phyloP scores from a whole-genome alignment of 1,140 invertebrate genomes.

The Yoshiicerus persimilis region DNA sequence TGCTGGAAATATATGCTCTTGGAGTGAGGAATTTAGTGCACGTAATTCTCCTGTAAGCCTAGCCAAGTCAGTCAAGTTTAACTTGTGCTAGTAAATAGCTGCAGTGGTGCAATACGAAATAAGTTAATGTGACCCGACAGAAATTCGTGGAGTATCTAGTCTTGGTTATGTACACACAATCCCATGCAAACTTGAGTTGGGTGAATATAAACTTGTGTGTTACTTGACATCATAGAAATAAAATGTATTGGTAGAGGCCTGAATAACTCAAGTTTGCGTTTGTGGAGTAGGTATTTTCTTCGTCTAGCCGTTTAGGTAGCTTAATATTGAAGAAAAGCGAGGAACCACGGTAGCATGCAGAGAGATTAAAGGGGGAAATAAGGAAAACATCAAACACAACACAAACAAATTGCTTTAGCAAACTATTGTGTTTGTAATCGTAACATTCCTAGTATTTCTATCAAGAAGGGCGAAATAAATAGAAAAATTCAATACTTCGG shows the following conservation, averaged over 20 bases:
- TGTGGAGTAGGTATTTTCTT: background rate
- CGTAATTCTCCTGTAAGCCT: background rate
- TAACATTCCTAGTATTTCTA: background rate
- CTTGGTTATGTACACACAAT: background rate
- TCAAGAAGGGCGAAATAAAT: background rate
- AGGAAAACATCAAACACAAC: slow-evolving; percentile 16
- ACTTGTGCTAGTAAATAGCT: background rate
- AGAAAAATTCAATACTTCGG: background rate
- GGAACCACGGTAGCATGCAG: background rate
- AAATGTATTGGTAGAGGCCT: background rate
- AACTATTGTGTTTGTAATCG: background rate
- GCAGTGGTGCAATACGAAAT: background rate
- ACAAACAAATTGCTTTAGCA: slow-evolving; percentile 1
- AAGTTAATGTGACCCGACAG: background rate
- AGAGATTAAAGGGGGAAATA: slow-evolving; percentile 1
- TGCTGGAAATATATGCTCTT: background rate
- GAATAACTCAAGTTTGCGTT: background rate
- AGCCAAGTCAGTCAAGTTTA: background rate
- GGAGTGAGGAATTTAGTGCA: background rate
- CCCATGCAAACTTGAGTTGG: background rate
- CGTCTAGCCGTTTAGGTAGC: background rate
- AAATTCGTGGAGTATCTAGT: background rate
- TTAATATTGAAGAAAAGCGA: background rate
- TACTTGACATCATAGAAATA: background rate
- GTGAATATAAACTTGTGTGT: background rate